Evolutionary conservation across 2,888 invertebrate genomes (phyloP).

Genomic region (Hedychridium roseum): DNA sequence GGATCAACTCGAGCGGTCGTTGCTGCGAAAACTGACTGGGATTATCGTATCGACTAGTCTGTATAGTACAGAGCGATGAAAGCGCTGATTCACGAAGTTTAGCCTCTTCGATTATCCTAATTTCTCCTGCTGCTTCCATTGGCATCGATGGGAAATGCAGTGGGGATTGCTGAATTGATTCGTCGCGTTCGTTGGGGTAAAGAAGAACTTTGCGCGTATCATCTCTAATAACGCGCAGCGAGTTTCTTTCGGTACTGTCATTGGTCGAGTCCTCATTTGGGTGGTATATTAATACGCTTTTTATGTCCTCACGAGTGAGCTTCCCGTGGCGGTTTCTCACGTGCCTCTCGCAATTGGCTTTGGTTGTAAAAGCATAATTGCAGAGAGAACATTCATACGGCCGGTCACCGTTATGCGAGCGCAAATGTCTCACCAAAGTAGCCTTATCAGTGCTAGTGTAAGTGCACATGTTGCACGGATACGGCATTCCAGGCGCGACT

Average conservation of each 20-base stretch:
- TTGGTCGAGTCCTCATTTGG: slow-evolving; percentile 86
- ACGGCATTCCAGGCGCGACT: slow-evolving; percentile 78
- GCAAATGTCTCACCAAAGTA: slow-evolving; percentile 88
- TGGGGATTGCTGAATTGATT: slow-evolving; percentile 22
- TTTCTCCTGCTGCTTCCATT: slow-evolving; percentile 30
- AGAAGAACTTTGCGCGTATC: slow-evolving; percentile 52
- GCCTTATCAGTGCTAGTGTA: slow-evolving; percentile 91
- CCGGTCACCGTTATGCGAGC: slow-evolving; percentile 94
- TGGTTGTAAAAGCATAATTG: slow-evolving; percentile 95
- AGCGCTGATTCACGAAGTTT: too few relatives aligned
- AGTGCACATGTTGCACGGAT: slow-evolving; percentile 92
- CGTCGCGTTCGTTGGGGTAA: slow-evolving; percentile 43
- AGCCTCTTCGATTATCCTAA: slow-evolving; percentile 41
- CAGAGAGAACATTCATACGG: slow-evolving; percentile 96
- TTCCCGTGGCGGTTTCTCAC: slow-evolving; percentile 90
- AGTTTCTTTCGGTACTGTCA: slow-evolving; percentile 61
- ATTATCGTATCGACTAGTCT: slow-evolving; percentile 29
- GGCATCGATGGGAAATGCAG: slow-evolving; percentile 33
- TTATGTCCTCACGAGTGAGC: slow-evolving; percentile 86
- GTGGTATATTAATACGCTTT: slow-evolving; percentile 86
- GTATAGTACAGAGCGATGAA: too few relatives aligned
- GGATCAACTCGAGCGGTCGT: slow-evolving; percentile 38
- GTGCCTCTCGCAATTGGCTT: slow-evolving; percentile 96
- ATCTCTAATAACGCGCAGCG: slow-evolving; percentile 42
- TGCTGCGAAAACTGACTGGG: slow-evolving; percentile 31